Base-by-base conservation (phyloP, 1,140 invertebrate genomes). In the Sinonovacula constricta region DNA sequence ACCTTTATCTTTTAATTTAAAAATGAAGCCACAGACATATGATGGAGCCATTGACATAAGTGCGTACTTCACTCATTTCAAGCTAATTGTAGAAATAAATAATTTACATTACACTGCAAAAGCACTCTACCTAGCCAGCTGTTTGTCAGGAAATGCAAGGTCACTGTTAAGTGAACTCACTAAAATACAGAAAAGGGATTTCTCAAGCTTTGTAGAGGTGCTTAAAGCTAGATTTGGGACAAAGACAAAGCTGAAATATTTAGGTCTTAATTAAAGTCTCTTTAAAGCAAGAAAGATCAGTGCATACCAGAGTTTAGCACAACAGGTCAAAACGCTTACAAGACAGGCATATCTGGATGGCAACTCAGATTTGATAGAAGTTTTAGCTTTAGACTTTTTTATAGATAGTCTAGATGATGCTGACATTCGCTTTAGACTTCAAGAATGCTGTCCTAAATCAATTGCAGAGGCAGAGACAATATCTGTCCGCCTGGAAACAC, bases 201-300 rank as follows among this genome's bases (percentile, higher is more conserved):
- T 39, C 49, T n/a, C 31, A 15, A 60, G 57, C 22, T 60, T 60
- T 4, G 30, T 31, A 0, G 14, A 60, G 1, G 30, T 60, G 22
- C n/a, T 65, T 39, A 65, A 36, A 45, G 49, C 12, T 22, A 39
- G 62, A 65, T 65, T 14, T 62, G 59, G 31, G 22, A 62, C 59
- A 33, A 62, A n/a, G 33, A 62, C 22, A 65, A 65, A 45, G 62
- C 62, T 12, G 62, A 65, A 65, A 65, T 65, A 33, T 62, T 65
- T 15, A 65, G 62, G 15, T 65, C 62, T 39, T 5, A 65, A 12
- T 65, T 39, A 45, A 65, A 65, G 22, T 65, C 62, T 36, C 7
- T 65, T 2, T 28, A 5, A 39, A 36, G 62, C 22, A 18, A 45
- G n/a, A 45, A 36, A 36, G 62, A 12, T 24, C 62, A 65, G 22